Percentiles rank a stretch among this genome's conserved stretches.
phyloP scores from a whole-genome alignment of 2,113 vertebrate species.

The Myanophis thanlyinensis region DNA sequence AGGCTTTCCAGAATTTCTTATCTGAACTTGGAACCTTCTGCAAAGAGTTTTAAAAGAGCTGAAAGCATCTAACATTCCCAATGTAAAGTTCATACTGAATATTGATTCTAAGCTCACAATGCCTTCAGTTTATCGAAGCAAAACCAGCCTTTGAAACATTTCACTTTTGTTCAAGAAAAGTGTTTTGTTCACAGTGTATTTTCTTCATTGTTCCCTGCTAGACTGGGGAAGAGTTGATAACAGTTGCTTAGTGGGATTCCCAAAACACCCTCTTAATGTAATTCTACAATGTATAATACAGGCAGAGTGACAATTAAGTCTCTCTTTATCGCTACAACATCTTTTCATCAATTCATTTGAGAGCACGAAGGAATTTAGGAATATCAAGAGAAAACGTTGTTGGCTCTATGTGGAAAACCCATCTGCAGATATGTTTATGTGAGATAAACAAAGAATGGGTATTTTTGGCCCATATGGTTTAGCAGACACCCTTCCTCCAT shows the following conservation, averaged over 20 bases:
- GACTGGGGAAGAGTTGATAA: constrained; percentile 31
- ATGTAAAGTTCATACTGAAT: not conserved
- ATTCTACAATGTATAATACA: constrained; percentile 42
- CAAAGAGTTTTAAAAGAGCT: not conserved
- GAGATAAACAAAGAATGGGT: constrained; percentile 8
- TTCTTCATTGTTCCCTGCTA: constrained; percentile 28
- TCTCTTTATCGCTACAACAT: constrained; percentile 22
- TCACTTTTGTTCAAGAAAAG: not conserved
- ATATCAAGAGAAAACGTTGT: constrained; percentile 16
- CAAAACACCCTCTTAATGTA: constrained; percentile 42
- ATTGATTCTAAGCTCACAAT: not conserved
- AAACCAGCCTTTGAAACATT: not conserved
- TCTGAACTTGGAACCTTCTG: not conserved
- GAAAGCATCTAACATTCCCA: not conserved
- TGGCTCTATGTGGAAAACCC: constrained; percentile 10
- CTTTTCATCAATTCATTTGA: constrained; percentile 22
- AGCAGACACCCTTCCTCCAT: not conserved
- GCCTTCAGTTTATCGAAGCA: not conserved
- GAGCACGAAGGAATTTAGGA: constrained; percentile 32
- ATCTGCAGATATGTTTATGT: not conserved
- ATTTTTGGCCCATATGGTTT: not conserved
- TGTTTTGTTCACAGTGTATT: too few species aligned
- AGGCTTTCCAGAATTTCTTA: not conserved
- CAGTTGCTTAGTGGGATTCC: constrained; percentile 20
- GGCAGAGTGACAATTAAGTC: constrained; percentile 38